phyloP scores from a whole-genome alignment of 2,888 invertebrate genomes.

The Chaitophorus viminalis region DNA sequence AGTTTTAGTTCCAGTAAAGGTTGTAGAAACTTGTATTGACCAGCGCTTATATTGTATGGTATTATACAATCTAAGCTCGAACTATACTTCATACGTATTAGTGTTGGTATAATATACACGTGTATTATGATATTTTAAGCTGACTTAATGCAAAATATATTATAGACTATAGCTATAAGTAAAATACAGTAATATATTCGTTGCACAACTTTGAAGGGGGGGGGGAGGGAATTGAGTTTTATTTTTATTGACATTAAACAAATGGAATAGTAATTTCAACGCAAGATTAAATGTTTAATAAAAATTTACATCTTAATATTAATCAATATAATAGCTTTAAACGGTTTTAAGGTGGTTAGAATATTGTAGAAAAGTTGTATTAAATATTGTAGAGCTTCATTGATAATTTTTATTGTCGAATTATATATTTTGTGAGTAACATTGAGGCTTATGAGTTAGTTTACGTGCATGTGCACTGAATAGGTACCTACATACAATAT shows the following conservation, averaged over 20 bases:
- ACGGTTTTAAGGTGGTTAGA: background rate
- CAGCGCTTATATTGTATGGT: background rate
- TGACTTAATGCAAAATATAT: too few relatives aligned
- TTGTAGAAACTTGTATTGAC: background rate
- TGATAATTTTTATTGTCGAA: background rate
- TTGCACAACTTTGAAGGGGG: too few relatives aligned
- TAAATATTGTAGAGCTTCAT: constrained; percentile 29
- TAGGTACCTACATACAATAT: too few relatives aligned
- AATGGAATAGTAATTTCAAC: background rate
- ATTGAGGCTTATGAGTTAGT: constrained; percentile 3
- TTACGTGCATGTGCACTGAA: background rate
- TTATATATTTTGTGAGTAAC: constrained; percentile 9
- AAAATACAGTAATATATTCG: too few relatives aligned
- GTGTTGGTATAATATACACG: too few relatives aligned
- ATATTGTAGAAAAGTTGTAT: background rate
- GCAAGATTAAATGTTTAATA: background rate
- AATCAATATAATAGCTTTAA: background rate
- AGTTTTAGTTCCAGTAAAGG: background rate
- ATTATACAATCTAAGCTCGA: background rate
- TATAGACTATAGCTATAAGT: too few relatives aligned
- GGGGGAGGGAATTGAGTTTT: too few relatives aligned
- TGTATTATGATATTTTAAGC: too few relatives aligned
- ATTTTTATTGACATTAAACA: too few relatives aligned
- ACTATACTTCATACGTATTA: background rate
- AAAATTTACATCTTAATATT: background rate